phyloP scores from a whole-genome alignment of 2,113 vertebrate species.

The Amphiprion percula region DNA sequence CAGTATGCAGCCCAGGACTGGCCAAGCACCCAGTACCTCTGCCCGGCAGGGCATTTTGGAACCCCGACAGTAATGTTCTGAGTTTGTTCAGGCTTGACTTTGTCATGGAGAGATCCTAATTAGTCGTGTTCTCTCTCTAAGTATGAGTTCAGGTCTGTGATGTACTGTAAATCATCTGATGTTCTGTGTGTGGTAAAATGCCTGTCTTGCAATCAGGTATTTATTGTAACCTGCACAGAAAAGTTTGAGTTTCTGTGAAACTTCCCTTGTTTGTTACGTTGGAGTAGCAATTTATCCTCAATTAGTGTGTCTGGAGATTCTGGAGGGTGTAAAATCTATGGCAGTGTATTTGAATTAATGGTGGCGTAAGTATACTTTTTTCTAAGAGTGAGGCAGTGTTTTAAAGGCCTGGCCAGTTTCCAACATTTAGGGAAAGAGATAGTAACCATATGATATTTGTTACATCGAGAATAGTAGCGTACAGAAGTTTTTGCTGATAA shows the following conservation, averaged over 20 bases:
- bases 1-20: constrained; percentile 15
- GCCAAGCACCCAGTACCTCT: constrained; percentile 12
- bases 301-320: constrained; percentile 25
- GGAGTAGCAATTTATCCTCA: constrained; percentile 74
- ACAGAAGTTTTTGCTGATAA: no score
- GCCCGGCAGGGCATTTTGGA: constrained; percentile 68
- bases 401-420: not conserved
- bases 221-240: constrained; percentile 49
- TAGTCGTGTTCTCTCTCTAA: constrained; percentile 13
- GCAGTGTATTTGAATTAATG: not conserved
- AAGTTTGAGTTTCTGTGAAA: constrained; percentile 91
- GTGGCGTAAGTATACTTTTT: not conserved
- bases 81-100: constrained; percentile 78
- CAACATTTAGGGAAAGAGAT: not conserved
- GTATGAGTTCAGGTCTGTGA: constrained; percentile 67
- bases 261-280: constrained; percentile 90
- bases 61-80: constrained; percentile 85
- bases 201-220: constrained; percentile 50
- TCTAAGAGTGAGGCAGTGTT: not conserved
- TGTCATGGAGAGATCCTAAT: constrained; percentile 39
- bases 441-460: not conserved
- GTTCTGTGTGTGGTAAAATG: constrained; percentile 57
- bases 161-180: constrained; percentile 73
- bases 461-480: not conserved
- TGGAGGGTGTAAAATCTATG: not conserved